Conservation (phyloP, 2,113 vertebrate species). For the Columba livia region DNA sequence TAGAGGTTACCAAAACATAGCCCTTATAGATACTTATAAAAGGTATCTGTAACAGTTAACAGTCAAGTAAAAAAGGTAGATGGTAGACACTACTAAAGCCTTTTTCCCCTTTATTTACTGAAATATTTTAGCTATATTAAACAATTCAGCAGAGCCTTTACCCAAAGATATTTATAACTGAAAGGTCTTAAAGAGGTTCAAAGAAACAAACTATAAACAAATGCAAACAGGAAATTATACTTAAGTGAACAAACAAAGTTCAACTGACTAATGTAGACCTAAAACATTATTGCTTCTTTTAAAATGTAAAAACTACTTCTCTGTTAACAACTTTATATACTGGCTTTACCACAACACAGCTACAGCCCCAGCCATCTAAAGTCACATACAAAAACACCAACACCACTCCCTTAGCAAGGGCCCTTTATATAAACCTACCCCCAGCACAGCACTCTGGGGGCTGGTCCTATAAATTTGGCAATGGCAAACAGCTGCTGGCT, state of each 20-base stretch:
- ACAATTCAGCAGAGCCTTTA: not conserved
- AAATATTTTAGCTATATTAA: not conserved
- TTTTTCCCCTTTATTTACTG: not conserved
- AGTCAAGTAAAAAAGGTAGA: not conserved
- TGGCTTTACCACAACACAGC: fast-evolving
- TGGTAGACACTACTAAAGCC: fast-evolving
- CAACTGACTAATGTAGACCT: fast-evolving
- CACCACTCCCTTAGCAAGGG: not conserved
- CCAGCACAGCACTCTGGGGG: not conserved
- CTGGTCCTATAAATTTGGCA: constrained; percentile 27
- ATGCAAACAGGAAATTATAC: fast-evolving
- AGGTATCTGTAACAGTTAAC: fast-evolving
- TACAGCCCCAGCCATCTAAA: fast-evolving
- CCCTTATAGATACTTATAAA: fast-evolving
- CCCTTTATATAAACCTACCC: constrained; percentile 22
- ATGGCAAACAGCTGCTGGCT: not conserved
- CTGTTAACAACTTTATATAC: fast-evolving
- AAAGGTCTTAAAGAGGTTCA: fast-evolving
- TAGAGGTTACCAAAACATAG: not conserved
- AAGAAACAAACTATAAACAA: fast-evolving
- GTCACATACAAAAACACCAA: fast-evolving
- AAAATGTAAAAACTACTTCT: fast-evolving
- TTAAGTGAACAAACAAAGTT: fast-evolving
- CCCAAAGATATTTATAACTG: fast-evolving
- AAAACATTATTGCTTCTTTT: fast-evolving